A percentile compares a stretch with the other conserved stretches of the same genome.
These are phyloP conservation scores for Platycnemis pennipes DNA, from an alignment of 2,888 invertebrate species.

Conservation along the genomic window DNA sequence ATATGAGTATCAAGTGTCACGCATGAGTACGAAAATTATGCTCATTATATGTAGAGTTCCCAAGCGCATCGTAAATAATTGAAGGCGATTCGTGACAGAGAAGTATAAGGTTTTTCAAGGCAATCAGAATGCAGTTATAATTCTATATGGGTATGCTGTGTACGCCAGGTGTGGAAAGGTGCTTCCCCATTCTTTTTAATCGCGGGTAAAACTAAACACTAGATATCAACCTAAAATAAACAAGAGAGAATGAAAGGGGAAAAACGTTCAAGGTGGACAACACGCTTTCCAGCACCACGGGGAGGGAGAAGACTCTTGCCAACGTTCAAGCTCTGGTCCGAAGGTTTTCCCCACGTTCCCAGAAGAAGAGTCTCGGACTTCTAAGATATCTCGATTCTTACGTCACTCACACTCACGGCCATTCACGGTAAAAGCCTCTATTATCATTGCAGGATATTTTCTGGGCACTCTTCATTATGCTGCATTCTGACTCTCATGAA, in stretches of 20 bases:
- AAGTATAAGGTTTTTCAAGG: too few species aligned
- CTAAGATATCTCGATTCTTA: not conserved
- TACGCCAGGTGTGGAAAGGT: too few species aligned
- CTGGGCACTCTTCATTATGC: not conserved
- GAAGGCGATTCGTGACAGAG: too few species aligned
- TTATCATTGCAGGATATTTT: not conserved
- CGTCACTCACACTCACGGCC: not conserved
- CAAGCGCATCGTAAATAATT: too few species aligned
- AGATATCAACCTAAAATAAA: not conserved
- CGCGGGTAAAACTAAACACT: too few species aligned
- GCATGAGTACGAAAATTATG: too few species aligned
- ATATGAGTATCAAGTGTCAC: too few species aligned
- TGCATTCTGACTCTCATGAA: not conserved
- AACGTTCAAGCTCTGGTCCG: not conserved
- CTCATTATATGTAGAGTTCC: too few species aligned
- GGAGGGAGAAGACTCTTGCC: not conserved
- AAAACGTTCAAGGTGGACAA: not conserved
- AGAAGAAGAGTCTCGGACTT: not conserved
- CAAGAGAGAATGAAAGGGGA: not conserved
- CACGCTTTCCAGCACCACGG: not conserved
- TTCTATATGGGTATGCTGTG: too few species aligned
- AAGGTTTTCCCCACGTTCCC: not conserved
- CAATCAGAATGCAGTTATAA: too few species aligned
- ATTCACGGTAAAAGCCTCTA: not conserved
- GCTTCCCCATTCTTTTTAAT: too few species aligned